A percentile compares a stretch with the other conserved stretches of the same genome.
Conservation (phyloP, 2,797 vertebrate genomes). For the Sciaenops ocellatus region DNA sequence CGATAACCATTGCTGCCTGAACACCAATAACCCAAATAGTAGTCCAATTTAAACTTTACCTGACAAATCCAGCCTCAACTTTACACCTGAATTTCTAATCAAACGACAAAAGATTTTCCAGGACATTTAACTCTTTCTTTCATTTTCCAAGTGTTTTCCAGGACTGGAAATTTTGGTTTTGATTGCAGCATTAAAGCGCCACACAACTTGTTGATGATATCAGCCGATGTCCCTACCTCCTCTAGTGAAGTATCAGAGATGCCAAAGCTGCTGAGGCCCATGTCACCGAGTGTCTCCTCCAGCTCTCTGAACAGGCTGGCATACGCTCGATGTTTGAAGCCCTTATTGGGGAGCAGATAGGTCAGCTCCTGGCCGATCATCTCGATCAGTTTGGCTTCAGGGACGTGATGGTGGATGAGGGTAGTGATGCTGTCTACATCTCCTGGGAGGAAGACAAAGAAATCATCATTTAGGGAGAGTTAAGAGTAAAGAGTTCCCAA, state of each 20-base stretch:
- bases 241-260: constrained; percentile 97
- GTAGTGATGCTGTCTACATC: constrained; percentile 89
- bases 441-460: constrained; percentile 79
- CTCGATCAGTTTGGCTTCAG: constrained; percentile 95
- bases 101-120: no score
- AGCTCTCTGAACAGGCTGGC: constrained; percentile 97
- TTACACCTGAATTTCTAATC: no score
- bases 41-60: no score
- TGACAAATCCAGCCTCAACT: no score
- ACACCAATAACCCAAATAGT: no score
- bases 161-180: no score
- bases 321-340: constrained; percentile 95
- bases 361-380: constrained; percentile 94
- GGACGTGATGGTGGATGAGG: constrained; percentile 94
- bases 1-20: no score
- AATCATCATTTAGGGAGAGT: not conserved
- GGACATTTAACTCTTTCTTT: no score
- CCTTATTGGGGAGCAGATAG: constrained; percentile 94
- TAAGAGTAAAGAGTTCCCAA: not conserved
- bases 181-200: not conserved
- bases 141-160: no score
- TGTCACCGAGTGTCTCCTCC: constrained; percentile 92
- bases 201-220: not conserved
- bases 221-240: constrained; percentile 85
- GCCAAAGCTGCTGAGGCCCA: constrained; percentile 97